These are phyloP conservation scores for Agrochola macilenta DNA, from an alignment of 2,888 invertebrate species.

Conservation along the genomic window DNA sequence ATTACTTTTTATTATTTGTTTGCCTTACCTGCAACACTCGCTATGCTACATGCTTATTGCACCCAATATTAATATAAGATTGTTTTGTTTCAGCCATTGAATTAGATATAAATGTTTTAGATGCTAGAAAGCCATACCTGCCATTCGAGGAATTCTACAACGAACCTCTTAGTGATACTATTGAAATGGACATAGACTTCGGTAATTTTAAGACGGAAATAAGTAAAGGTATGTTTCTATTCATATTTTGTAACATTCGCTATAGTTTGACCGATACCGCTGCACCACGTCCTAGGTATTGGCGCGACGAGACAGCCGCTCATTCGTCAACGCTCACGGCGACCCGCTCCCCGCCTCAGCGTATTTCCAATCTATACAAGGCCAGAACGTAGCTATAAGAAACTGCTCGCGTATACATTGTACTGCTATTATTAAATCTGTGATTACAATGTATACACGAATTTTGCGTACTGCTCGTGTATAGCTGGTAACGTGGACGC, in stretches of 20 bases:
- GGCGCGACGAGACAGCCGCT: too few relatives aligned
- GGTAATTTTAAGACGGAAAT: slow-evolving; percentile 95
- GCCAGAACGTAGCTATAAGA: too few relatives aligned
- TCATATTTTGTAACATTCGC: background rate
- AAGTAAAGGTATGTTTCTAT: slow-evolving; percentile 81
- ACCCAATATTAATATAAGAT: slow-evolving; percentile 56
- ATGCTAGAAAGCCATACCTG: slow-evolving; percentile 95
- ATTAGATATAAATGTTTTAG: slow-evolving; percentile 94
- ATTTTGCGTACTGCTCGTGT: too few relatives aligned
- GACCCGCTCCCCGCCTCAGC: too few relatives aligned
- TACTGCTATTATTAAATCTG: too few relatives aligned
- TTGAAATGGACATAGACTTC: slow-evolving; percentile 98
- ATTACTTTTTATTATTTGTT: background rate
- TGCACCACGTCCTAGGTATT: too few relatives aligned
- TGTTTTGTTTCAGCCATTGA: slow-evolving; percentile 91
- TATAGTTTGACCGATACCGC: background rate
- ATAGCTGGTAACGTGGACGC: too few relatives aligned
- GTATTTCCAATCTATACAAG: too few relatives aligned
- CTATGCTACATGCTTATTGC: slow-evolving; percentile 42
- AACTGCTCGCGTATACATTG: too few relatives aligned
- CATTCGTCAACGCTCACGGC: too few relatives aligned
- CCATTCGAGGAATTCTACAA: slow-evolving; percentile 98
- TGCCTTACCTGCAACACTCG: slow-evolving; percentile 16
- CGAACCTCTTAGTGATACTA: slow-evolving; percentile 97
- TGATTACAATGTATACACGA: too few relatives aligned